Evolutionary conservation across 1,140 invertebrate species (phyloP).

Genomic region (Neocloeon triangulifer): DNA sequence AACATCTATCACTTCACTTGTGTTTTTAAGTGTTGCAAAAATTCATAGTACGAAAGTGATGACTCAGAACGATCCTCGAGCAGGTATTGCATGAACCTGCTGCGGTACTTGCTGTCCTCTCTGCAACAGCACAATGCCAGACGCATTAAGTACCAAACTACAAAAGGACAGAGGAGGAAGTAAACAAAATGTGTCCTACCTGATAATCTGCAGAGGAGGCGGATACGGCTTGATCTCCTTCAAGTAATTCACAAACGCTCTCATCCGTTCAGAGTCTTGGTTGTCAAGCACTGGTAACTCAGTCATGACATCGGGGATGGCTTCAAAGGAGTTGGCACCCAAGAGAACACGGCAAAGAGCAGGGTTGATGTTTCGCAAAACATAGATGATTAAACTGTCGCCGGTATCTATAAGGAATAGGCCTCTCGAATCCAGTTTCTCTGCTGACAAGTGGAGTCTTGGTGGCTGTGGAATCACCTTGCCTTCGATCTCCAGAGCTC

Average conservation of each 20-base stretch:
- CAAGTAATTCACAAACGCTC: slow-evolving; percentile 60
- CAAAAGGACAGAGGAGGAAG: neutral
- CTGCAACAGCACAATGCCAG: slow-evolving; percentile 23
- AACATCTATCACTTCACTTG: slow-evolving; percentile 63
- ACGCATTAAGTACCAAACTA: slow-evolving; percentile 4
- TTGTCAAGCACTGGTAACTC: slow-evolving; percentile 60
- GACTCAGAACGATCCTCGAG: slow-evolving; percentile 87
- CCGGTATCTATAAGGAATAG: slow-evolving; percentile 82
- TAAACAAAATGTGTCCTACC: slow-evolving; percentile 24
- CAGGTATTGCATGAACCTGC: slow-evolving; percentile 66
- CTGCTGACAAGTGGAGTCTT: slow-evolving; percentile 34
- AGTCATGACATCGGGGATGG: slow-evolving; percentile 39
- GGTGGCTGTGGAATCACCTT: slow-evolving; percentile 17
- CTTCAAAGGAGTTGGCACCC: slow-evolving; percentile 31
- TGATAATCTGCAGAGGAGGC: slow-evolving; percentile 57
- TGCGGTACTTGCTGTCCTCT: slow-evolving; percentile 68
- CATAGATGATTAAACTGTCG: slow-evolving; percentile 61
- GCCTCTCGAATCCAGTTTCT: slow-evolving; percentile 61
- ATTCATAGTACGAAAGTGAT: slow-evolving; percentile 91
- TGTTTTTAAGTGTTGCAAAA: slow-evolving; percentile 84
- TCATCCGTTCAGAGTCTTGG: slow-evolving; percentile 45
- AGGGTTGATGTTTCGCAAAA: slow-evolving; percentile 58
- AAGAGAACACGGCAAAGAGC: slow-evolving; percentile 52
- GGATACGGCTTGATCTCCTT: slow-evolving; percentile 65
- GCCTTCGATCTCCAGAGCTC: slow-evolving; percentile 12